Percentiles rank a stretch among this genome's conserved stretches.
Evolutionary conservation across 2,888 invertebrate genomes (phyloP).

Genomic region (Orgyia antiqua): DNA sequence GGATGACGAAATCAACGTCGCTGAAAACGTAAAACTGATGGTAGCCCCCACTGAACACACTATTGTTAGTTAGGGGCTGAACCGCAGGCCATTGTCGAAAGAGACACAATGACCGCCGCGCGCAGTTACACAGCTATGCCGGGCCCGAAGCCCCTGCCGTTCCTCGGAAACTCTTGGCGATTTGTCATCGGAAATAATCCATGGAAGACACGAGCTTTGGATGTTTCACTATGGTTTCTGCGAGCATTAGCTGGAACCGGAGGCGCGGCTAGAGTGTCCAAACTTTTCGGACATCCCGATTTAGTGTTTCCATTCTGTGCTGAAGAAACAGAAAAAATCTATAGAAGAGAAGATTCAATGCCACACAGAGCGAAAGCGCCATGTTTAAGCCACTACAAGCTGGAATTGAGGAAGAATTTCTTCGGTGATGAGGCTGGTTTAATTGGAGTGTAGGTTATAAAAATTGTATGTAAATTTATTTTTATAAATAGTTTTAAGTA

Average conservation of each 20-base stretch:
- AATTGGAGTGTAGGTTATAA: slow-evolving; percentile 83
- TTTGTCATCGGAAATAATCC: slow-evolving; percentile 80
- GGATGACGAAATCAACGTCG: slow-evolving; percentile 47
- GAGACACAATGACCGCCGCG: slow-evolving; percentile 57
- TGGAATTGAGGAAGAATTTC: slow-evolving; percentile 81
- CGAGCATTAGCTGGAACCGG: slow-evolving; percentile 65
- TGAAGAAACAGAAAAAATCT: slow-evolving; percentile 84
- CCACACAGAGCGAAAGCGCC: slow-evolving; percentile 86
- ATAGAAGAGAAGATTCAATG: slow-evolving; percentile 82
- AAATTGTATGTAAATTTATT: slow-evolving; percentile 2
- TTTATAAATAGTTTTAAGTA: not conserved
- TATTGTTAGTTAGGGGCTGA: slow-evolving; percentile 43
- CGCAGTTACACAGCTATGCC: slow-evolving; percentile 82
- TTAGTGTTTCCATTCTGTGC: slow-evolving; percentile 85
- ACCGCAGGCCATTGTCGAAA: slow-evolving; percentile 44
- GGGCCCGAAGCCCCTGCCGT: slow-evolving; percentile 84
- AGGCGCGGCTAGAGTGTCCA: slow-evolving; percentile 81
- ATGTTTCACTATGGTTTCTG: slow-evolving; percentile 69
- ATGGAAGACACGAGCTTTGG: slow-evolving; percentile 74
- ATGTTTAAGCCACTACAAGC: slow-evolving; percentile 84
- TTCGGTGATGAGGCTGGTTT: slow-evolving; percentile 85
- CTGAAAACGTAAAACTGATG: slow-evolving; percentile 58
- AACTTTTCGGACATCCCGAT: slow-evolving; percentile 86
- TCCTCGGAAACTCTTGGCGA: slow-evolving; percentile 89
- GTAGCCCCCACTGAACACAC: slow-evolving; percentile 54